Base-by-base conservation (phyloP, 2,888 invertebrate genomes). In the Latrodectus hesperus region DNA sequence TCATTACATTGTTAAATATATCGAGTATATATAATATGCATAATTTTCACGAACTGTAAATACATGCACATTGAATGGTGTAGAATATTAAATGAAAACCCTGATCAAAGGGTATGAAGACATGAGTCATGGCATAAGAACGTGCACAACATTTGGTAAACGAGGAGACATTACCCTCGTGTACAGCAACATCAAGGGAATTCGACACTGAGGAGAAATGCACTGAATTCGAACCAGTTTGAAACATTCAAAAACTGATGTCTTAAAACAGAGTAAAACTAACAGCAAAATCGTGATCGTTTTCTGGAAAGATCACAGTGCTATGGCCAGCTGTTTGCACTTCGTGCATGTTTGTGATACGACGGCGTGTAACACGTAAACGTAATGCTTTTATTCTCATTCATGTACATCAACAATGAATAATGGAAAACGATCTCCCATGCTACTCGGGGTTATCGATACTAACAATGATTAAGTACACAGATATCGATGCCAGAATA, bases 81-180 rank as follows among this genome's bases (percentile, higher is more conserved):
- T 4, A 38, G 38, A 38, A 6, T 38, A 38, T 38, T 38, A 38
- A 38, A 38, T 38, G 38, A 38, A 38, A 38, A 38, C 38, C 6
- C 38, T 38, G 38, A 38, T 38, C 38, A 38, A 38, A 38, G 38
- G 4, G 6, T 38, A 38, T 38, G 38, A 38, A 38, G 38, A 38
- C 6, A 38, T 38, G 38, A 81, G 67, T 81, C 86, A 81, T 86
- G 86, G 51, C n/a, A 17, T 26, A 17, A 55, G 51, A 64, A 76
- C 77, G 81, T 86, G 81, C 76, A 17, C n/a, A 16, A 22, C 14
- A 17, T 60, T 86, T 81, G 86, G 81, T 86, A 72, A 67, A 77
- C 72, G 77, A 84, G 84, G 52, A 16, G 53, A 53, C n/a, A 64
- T 22, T 55, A 16, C 55, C 11, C 17, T 76, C 17, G 71, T 70